Evolutionary conservation across 2,113 vertebrate species (phyloP).

Genomic region (Austrofundulus limnaeus): DNA sequence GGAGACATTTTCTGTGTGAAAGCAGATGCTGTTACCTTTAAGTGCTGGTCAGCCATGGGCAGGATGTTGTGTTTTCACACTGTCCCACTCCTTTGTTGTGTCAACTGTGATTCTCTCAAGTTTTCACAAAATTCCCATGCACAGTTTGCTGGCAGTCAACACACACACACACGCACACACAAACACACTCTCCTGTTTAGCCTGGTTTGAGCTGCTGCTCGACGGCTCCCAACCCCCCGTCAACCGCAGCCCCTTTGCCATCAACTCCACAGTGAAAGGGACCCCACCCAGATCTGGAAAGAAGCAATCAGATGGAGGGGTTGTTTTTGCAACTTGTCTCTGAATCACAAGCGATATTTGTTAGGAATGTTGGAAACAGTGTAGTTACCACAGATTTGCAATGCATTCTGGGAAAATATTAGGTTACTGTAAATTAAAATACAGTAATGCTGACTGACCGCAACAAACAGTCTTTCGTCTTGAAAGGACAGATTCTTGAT

Average conservation of each 20-base stretch:
- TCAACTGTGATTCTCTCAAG: constrained; percentile 52
- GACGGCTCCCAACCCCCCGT: constrained; percentile 50
- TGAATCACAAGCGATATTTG: constrained; percentile 1
- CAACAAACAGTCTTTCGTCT: too few species aligned
- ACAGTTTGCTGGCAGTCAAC: constrained; percentile 33
- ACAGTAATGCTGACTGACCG: too few species aligned
- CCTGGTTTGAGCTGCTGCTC: constrained; percentile 46
- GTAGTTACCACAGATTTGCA: too few species aligned
- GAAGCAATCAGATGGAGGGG: constrained; percentile 36
- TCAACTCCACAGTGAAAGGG: constrained; percentile 43
- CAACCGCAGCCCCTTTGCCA: constrained; percentile 30
- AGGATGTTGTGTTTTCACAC: constrained; percentile 54
- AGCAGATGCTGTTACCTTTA: constrained; percentile 44
- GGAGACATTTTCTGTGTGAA: constrained; percentile 49
- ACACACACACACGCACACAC: constrained; percentile 37
- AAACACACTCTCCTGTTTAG: constrained; percentile 12
- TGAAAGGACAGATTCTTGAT: too few species aligned
- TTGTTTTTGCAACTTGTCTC: constrained; percentile 48
- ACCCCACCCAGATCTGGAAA: constrained; percentile 66
- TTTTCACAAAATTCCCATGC: constrained; percentile 53
- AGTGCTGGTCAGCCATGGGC: constrained; percentile 23
- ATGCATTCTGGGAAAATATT: too few species aligned
- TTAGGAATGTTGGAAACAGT: not conserved
- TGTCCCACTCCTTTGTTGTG: constrained; percentile 38
- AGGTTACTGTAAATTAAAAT: too few species aligned